Evolutionary conservation across 2,113 vertebrate genomes (phyloP), one percentile per base, ranked within the genome.

Genomic region (Pavo muticus): DNA sequence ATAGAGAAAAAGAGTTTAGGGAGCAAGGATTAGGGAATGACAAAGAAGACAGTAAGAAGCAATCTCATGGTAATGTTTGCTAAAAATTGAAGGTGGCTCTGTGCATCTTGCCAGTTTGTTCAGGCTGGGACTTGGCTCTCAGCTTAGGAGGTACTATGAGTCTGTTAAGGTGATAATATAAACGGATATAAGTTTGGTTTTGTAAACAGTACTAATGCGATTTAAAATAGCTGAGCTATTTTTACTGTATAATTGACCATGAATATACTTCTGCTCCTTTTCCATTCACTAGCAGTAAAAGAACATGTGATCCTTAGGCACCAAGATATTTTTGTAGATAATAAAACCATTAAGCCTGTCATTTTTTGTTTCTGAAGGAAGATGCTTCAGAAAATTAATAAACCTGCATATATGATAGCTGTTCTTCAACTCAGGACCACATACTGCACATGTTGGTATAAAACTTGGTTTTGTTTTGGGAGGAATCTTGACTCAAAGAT

Each of bases 221-320:
- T 88, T 92, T 94, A 77, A 94, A 82, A 80, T 44, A 91, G 45
- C 20, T 19, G 67, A 80, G 64, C 6, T 94, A 87, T 87, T 95
- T 97, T 94, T 96, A 63, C n/a, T 83, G 65, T 69, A 59, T 92
- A 87, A 73, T 91, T 87, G 57, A 79, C 80, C 48, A 79, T 50
- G 35, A 6, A 3, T 84, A n/a, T 74, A 48, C 39, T 87, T 93
- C 76, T 88, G 48, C 29, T 89, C 45, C 40, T 91, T 45, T 92
- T 82, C n/a, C 29, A 48, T 63, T 93, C 54, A 82, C 20, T 69
- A 42, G 52, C 64, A 64, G 9, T 65, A 60, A 61, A 77, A 37
- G 19, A 87, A 60, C n/a, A 59, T 42, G 47, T 56, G 73, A 87
- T 45, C 42, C 42, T 92, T 78, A 40, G 78, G 92, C 32, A 81